Conservation (phyloP, 2,888 invertebrate species). For the Gasteruption jaculator region DNA sequence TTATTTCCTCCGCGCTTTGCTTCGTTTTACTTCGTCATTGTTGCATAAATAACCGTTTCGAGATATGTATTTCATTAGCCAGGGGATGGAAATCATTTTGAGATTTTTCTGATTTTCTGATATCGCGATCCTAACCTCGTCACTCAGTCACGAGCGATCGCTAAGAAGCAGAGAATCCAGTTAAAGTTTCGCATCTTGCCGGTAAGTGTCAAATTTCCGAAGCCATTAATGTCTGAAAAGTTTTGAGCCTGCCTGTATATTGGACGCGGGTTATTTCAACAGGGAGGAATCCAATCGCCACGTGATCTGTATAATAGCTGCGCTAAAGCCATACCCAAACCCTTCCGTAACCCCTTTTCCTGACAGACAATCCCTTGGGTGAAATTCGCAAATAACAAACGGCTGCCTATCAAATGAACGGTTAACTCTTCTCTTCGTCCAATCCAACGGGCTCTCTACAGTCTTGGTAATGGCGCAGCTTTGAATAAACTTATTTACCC, state of each 20-base stretch:
- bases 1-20: slow-evolving; percentile 26
- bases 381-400: slow-evolving; percentile 46
- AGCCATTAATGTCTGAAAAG: slow-evolving; percentile 2
- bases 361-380: slow-evolving; percentile 36
- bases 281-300: slow-evolving; percentile 49
- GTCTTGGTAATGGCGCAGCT: too few species aligned
- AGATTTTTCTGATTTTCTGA: too few species aligned
- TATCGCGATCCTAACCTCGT: too few species aligned
- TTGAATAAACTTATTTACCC: too few species aligned
- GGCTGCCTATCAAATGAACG: slow-evolving; percentile 38
- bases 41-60: slow-evolving; percentile 14
- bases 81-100: too few species aligned
- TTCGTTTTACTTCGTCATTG: slow-evolving; percentile 21
- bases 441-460: not conserved
- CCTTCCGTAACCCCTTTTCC: slow-evolving; percentile 18
- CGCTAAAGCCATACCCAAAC: slow-evolving; percentile 38
- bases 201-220: too few species aligned
- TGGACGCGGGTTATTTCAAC: slow-evolving; percentile 31
- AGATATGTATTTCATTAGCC: too few species aligned
- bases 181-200: too few species aligned
- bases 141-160: too few species aligned
- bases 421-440: slow-evolving; percentile 25
- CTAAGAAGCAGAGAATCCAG: too few species aligned
- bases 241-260: slow-evolving; percentile 13
- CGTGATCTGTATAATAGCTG: slow-evolving; percentile 48